A percentile compares a stretch with the other conserved stretches of the same genome.
These are phyloP conservation scores for Macaca fascicularis DNA, from an alignment of 2,113 vertebrate species.

Conservation along the genomic window T2T-MFA8v1.1 NC_088379.1:129298501-129299000, in stretches of 20 bases:
- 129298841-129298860: neutral
- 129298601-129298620: neutral
- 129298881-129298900: neutral
- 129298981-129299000: neutral
- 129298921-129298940: neutral
- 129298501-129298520: neutral
- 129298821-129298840: neutral
- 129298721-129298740: neutral
- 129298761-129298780: neutral
- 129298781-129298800: neutral
- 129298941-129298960: neutral
- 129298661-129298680: neutral
- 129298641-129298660: neutral
- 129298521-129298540: neutral
- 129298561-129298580: neutral
- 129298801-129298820: neutral
- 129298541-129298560: neutral
- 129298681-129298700: neutral
- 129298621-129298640: neutral
- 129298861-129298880: neutral
- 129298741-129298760: neutral
- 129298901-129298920: neutral
- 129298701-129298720: neutral
- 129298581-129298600: neutral
- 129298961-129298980: neutral